Percentiles rank a stretch among this genome's conserved stretches.
These are phyloP conservation scores for Andrena hattorfiana DNA, from an alignment of 2,888 invertebrate species.

Conservation along the genomic window DNA sequence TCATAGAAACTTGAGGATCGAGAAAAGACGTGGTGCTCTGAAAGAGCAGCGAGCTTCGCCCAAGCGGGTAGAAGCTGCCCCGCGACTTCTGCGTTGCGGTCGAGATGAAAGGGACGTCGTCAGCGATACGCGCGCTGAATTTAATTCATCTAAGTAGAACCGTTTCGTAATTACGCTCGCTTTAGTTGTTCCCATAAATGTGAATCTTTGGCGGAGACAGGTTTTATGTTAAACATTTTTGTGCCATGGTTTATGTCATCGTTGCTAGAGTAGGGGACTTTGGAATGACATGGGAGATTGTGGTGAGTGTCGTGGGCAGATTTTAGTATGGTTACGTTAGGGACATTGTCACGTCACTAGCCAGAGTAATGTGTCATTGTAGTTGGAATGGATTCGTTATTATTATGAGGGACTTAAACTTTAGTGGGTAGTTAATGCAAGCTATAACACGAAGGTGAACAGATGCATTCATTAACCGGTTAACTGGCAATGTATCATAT, in stretches of 20 bases:
- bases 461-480: no score
- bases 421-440: no score
- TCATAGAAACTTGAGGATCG: conserved; percentile 26
- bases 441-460: no score
- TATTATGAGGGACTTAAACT: no score
- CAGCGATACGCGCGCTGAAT: conserved; percentile 23
- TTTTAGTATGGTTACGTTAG: no score
- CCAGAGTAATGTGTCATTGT: no score
- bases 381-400: no score
- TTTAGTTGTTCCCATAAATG: background rate
- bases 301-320: no score
- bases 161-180: conserved; percentile 30
- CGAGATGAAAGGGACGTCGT: conserved; percentile 30
- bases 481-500: no score
- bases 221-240: conserved; percentile 1
- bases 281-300: background rate
- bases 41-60: conserved; percentile 14
- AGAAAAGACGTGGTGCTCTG: conserved; percentile 25
- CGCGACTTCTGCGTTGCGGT: conserved; percentile 17
- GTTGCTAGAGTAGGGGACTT: background rate
- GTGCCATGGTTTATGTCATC: background rate
- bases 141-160: conserved; percentile 43
- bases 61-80: background rate
- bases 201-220: conserved; percentile 6
- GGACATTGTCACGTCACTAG: no score